phyloP scores from a whole-genome alignment of 2,797 vertebrate genomes.

The Lindbergichthys nudifrons region DNA sequence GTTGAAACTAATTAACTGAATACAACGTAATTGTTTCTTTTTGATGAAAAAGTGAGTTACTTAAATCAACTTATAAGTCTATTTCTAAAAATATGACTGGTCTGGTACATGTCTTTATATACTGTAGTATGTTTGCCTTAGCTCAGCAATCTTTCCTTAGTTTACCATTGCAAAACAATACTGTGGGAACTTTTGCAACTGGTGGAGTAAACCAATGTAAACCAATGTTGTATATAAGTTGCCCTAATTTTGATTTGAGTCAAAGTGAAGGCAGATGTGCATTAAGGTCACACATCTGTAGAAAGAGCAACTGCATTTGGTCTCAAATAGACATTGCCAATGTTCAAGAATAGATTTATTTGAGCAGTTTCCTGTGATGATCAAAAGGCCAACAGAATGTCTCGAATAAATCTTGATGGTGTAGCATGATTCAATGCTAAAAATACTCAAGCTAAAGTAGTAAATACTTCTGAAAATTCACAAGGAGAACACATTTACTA shows the following conservation, averaged over 20 bases:
- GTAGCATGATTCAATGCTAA: background rate
- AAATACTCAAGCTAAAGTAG: conserved; percentile 2
- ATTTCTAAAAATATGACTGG: too few species aligned
- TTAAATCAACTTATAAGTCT: too few species aligned
- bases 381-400: background rate
- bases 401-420: background rate
- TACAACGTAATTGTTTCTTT: background rate
- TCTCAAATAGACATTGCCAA: background rate
- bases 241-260: background rate
- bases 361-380: background rate
- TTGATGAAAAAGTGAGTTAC: too few species aligned
- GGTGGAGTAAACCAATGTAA: background rate
- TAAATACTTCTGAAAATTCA: background rate
- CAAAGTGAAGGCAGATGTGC: background rate
- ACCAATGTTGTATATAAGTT: background rate
- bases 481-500: background rate
- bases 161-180: background rate
- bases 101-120: too few species aligned
- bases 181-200: background rate
- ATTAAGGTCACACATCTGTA: background rate
- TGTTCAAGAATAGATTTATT: background rate
- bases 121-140: too few species aligned
- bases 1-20: background rate
- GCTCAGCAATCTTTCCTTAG: background rate
- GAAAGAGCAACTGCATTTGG: background rate